These are phyloP conservation scores for Coptodon bakossiorum DNA, from an alignment of 2,113 vertebrate genomes.

Conservation along the genomic window DNA sequence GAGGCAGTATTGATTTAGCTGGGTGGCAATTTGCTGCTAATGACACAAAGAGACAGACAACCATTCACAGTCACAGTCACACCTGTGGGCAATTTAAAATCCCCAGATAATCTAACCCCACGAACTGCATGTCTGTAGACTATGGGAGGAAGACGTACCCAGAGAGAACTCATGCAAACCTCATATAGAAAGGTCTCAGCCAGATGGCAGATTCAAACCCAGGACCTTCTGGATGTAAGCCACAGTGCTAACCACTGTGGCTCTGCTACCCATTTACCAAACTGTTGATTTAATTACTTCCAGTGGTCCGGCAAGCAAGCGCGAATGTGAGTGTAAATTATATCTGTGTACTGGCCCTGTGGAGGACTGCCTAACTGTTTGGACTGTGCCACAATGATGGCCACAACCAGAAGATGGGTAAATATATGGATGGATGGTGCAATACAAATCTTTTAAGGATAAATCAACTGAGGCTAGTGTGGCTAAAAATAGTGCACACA, in stretches of 20 bases:
- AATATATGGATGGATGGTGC: background rate
- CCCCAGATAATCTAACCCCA: background rate
- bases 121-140: background rate
- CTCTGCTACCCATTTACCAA: background rate
- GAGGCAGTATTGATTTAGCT: background rate
- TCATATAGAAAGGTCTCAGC: fast-evolving
- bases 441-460: background rate
- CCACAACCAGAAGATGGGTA: background rate
- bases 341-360: background rate
- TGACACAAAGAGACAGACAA: background rate
- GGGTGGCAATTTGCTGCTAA: background rate
- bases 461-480: background rate
- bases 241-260: background rate
- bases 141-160: background rate
- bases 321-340: background rate
- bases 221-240: background rate
- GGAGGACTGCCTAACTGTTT: background rate
- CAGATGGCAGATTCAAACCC: background rate
- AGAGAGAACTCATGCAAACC: background rate
- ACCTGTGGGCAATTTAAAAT: background rate
- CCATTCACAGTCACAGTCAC: background rate
- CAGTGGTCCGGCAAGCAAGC: background rate
- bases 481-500: background rate
- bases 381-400: background rate
- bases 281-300: background rate